Conservation (phyloP, 2,797 vertebrate genomes). For the Poeciliopsis gracilis region DNA sequence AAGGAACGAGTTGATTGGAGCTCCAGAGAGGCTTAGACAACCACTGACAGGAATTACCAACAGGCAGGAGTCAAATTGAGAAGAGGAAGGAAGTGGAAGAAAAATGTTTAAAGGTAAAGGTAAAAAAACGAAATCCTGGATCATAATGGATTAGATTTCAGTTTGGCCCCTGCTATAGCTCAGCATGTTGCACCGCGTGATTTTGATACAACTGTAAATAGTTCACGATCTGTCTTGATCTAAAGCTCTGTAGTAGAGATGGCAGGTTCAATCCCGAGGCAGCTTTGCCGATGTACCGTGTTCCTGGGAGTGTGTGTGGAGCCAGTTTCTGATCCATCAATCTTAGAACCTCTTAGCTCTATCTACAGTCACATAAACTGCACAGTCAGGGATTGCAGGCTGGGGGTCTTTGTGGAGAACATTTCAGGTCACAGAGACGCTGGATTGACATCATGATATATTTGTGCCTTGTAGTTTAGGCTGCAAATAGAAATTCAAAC, state of each 20-base stretch:
- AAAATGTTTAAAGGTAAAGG: neutral
- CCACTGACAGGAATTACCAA: conserved; percentile 63
- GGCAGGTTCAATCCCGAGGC: conserved; percentile 43
- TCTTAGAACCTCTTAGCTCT: conserved; percentile 37
- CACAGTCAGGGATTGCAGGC: conserved; percentile 15
- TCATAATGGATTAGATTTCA: conserved; percentile 49
- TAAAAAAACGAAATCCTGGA: conserved; percentile 5
- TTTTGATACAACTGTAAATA: conserved; percentile 65
- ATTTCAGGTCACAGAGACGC: conserved; percentile 21
- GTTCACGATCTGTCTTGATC: conserved; percentile 62
- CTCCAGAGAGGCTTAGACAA: conserved; percentile 57
- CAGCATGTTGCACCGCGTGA: conserved; percentile 54
- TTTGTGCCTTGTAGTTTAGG: neutral
- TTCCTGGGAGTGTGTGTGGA: conserved; percentile 27
- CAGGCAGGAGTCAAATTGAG: conserved; percentile 43
- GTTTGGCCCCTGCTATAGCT: conserved; percentile 27
- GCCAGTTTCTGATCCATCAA: conserved; percentile 31
- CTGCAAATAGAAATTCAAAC: conserved; percentile 7
- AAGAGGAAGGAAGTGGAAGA: conserved; percentile 6
- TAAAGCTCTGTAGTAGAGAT: conserved; percentile 43
- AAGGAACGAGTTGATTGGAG: conserved; percentile 61
- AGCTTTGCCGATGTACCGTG: conserved; percentile 36
- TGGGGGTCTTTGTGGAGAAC: conserved; percentile 16
- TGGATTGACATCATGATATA: conserved; percentile 19
- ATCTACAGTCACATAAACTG: conserved; percentile 36